Percentiles rank a stretch among this genome's conserved stretches.
phyloP scores from a whole-genome alignment of 2,888 invertebrate species.

The Leucophenga montana region DNA sequence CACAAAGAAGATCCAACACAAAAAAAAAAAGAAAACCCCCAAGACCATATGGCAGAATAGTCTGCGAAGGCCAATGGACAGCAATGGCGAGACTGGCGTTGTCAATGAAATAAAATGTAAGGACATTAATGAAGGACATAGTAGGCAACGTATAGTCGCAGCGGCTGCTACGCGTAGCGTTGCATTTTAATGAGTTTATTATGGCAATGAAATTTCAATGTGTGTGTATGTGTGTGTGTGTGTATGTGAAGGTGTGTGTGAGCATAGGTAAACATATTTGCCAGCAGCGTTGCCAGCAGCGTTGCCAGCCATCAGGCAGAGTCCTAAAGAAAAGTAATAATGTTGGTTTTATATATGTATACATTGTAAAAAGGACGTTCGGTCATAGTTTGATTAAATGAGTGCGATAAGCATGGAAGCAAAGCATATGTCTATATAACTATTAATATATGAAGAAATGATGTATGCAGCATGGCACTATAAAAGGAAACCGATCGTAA shows the following conservation, averaged over 20 bases:
- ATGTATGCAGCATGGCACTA: no score
- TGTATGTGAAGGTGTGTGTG: constrained; percentile 40
- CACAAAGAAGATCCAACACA: no score
- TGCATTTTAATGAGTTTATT: constrained; percentile 66
- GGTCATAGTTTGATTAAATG: constrained; percentile 6
- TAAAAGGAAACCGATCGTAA: no score
- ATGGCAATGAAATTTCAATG: constrained; percentile 46
- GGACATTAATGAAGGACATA: no score
- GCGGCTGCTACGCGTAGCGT: constrained; percentile 21
- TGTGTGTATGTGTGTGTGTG: not conserved
- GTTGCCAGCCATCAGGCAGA: no score
- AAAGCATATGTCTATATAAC: not conserved
- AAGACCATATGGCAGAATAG: not conserved
- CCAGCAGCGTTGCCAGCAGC: constrained; percentile 9
- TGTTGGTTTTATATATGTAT: no score
- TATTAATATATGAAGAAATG: no score
- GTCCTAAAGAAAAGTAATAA: no score
- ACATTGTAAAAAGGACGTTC: not conserved
- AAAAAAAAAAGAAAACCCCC: no score
- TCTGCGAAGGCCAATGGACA: not conserved
- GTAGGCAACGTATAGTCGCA: not conserved
- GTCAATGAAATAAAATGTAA: no score
- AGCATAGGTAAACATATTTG: constrained; percentile 47
- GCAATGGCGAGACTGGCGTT: not conserved
- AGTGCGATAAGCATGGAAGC: not conserved